Base-by-base conservation (phyloP, 2,797 vertebrate species). In the Falco rusticolus region DNA sequence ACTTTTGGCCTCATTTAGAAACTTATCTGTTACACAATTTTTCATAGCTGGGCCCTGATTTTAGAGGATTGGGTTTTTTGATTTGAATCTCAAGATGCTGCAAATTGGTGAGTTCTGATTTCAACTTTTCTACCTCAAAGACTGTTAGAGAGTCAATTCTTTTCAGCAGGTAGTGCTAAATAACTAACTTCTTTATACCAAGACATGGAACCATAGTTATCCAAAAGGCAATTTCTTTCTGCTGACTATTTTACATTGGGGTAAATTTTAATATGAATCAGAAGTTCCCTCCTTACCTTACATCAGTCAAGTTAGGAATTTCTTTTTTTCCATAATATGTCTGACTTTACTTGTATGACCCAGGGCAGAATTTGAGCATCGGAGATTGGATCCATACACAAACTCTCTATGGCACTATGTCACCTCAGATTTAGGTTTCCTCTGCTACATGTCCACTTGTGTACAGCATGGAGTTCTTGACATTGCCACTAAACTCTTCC, bases 401-500 rank as follows among this genome's bases (percentile, higher is more conserved):
- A 66, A 85, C 78, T 24, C 1, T 65, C 60, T 57, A n/a, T 90
- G 94, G 95, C 94, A 95, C 34, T 2, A 0, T 3, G 92, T 97
- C 95, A 93, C 22, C 84, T 80, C 65, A 51, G 41, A 92, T 94
- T 84, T 54, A 86, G 69, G 29, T 84, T 91, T 93, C 63, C 84
- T 93, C 89, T 90, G 76, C 72, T 79, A 25, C 1, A 4, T 72
- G 95, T 96, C 97, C 94, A 93, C 87, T 96, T 91, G 29, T 28
- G 72, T 91, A 77, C 37, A 57, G 54, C 59, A 22, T 69, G 60
- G 43, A 96, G 94, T 87, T 97, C 91, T 97, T 98, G 96, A 95
- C 91, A 85, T 95, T 94, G 91, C 94, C 92, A 89, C 90, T 93
- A 94, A 97, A 95, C 84, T 78, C 92, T 93, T 96, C 94, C 51